Evolutionary conservation across 1,140 invertebrate genomes (phyloP).

Genomic region (Thaumatotibia leucotreta): DNA sequence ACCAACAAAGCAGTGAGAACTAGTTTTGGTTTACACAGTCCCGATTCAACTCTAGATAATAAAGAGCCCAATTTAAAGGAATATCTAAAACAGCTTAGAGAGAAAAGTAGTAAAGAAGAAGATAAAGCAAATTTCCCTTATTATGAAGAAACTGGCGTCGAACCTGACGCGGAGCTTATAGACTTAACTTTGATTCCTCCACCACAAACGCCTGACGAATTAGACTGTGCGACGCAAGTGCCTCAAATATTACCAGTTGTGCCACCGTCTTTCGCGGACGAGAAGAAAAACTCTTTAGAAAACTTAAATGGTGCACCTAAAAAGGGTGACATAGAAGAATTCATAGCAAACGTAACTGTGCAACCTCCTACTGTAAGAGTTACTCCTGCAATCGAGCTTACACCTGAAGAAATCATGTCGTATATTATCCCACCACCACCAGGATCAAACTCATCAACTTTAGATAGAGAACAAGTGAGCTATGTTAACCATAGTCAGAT

Average conservation of each 20-base stretch:
- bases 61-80: slow-evolving; percentile 80
- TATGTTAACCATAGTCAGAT: slow-evolving; percentile 63
- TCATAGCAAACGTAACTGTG: slow-evolving; percentile 88
- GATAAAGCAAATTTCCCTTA: slow-evolving; percentile 53
- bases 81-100: slow-evolving; percentile 80
- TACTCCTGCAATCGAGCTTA: slow-evolving; percentile 83
- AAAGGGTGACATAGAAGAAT: slow-evolving; percentile 81
- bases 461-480: slow-evolving; percentile 58
- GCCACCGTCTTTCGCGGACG: slow-evolving; percentile 84
- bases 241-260: slow-evolving; percentile 81
- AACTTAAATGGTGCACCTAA: slow-evolving; percentile 31
- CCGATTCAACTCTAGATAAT: slow-evolving; percentile 78
- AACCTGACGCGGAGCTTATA: slow-evolving; percentile 91
- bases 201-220: slow-evolving; percentile 87
- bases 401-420: slow-evolving; percentile 86
- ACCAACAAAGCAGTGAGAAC: slow-evolving; percentile 78
- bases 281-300: slow-evolving; percentile 47
- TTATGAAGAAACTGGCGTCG: slow-evolving; percentile 66
- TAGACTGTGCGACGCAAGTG: slow-evolving; percentile 79
- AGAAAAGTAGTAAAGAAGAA: slow-evolving; percentile 76
- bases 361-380: slow-evolving; percentile 85
- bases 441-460: slow-evolving; percentile 61
- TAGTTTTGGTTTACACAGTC: slow-evolving; percentile 91
- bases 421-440: slow-evolving; percentile 90
- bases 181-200: slow-evolving; percentile 93